Evolutionary conservation across 2,113 vertebrate species (phyloP).

Genomic region (Pomatostomus ruficeps): DNA sequence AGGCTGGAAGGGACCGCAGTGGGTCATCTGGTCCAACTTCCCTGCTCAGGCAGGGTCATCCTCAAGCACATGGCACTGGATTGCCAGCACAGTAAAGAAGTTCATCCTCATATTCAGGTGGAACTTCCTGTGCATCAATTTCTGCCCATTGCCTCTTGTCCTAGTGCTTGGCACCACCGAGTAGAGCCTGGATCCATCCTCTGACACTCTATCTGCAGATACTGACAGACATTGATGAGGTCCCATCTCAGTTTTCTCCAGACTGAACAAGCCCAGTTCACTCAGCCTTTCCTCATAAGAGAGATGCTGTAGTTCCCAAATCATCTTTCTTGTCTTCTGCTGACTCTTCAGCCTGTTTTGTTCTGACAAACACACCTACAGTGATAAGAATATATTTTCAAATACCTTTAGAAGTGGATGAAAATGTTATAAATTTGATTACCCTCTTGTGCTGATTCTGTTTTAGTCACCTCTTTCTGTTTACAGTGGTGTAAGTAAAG

Average conservation of each 20-base stretch:
- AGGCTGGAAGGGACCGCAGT: not conserved
- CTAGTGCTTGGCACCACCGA: no score
- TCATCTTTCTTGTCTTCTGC: not conserved
- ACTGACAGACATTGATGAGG: no score
- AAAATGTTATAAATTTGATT: not conserved
- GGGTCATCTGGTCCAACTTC: not conserved
- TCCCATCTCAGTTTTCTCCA: not conserved
- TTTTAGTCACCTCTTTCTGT: not conserved
- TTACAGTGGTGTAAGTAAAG: not conserved
- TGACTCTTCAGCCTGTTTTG: not conserved
- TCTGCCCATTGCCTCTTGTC: not conserved
- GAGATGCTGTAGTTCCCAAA: not conserved
- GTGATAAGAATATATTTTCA: not conserved
- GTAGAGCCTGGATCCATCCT: not conserved
- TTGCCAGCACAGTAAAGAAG: not conserved
- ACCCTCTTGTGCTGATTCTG: not conserved
- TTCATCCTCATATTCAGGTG: not conserved
- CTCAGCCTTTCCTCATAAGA: not conserved
- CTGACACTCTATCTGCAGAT: not conserved
- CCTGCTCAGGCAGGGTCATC: not conserved
- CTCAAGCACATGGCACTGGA: not conserved
- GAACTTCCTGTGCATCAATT: not conserved
- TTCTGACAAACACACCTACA: not conserved
- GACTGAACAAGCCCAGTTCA: not conserved
- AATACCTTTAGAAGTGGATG: not conserved